Conservation (phyloP, 2,113 vertebrate species). For the Rynchops niger region DNA sequence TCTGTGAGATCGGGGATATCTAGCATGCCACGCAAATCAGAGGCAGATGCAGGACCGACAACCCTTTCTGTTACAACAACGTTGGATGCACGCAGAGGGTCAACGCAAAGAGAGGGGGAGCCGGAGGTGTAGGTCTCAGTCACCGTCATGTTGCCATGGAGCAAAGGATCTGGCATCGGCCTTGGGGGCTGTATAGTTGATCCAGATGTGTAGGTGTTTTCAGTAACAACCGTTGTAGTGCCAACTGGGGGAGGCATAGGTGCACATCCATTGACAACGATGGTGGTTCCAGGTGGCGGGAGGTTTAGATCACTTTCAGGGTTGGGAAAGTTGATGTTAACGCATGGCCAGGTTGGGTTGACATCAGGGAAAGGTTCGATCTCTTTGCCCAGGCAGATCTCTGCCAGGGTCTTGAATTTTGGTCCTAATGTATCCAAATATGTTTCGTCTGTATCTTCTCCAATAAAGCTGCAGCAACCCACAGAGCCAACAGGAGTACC, state of each 20-base stretch:
- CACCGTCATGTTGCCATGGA: constrained; percentile 74
- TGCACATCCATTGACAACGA: constrained; percentile 68
- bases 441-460: constrained; percentile 83
- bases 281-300: constrained; percentile 72
- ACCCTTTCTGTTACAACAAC: constrained; percentile 78
- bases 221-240: constrained; percentile 54
- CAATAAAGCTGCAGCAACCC: constrained; percentile 88
- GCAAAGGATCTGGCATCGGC: constrained; percentile 57
- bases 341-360: constrained; percentile 55
- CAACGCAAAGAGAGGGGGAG: constrained; percentile 64
- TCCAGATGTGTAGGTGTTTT: constrained; percentile 65
- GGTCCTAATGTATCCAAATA: constrained; percentile 88
- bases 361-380: constrained; percentile 76
- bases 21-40: constrained; percentile 72
- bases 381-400: constrained; percentile 83
- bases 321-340: constrained; percentile 57
- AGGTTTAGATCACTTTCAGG: constrained; percentile 69
- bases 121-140: constrained; percentile 76
- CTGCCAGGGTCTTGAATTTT: constrained; percentile 91
- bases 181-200: constrained; percentile 71
- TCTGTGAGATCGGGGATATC: constrained; percentile 76
- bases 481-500: constrained; percentile 84
- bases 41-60: constrained; percentile 67
- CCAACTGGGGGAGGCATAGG: constrained; percentile 51
- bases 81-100: constrained; percentile 71